Evolutionary conservation across 2,888 invertebrate genomes (phyloP), one percentile per base, ranked within the genome.

Genomic region (Alsophila aescularia): DNA sequence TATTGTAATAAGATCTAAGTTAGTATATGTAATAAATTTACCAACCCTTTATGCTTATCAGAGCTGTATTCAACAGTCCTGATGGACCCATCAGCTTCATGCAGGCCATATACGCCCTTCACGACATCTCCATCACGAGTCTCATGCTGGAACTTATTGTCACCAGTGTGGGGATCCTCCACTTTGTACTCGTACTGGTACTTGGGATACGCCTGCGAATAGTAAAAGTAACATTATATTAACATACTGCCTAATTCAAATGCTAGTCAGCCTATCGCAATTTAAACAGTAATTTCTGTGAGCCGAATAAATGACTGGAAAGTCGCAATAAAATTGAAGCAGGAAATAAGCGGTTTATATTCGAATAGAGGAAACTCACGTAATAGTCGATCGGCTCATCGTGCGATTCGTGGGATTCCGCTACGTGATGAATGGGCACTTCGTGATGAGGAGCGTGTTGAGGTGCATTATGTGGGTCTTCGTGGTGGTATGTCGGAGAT

Each of bases 151-250:
- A 87, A 93, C 78, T 94, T 93, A 69, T 93, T 93, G 77, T 94
- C 93, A 36, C 93, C 94, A 31, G 93, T 93, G 61, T 93, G 93
- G 16, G 92, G 92, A 58, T 94, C 94, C 60, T 93, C 91, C n/a
- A 93, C 93, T 73, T 93, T 93, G 80, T 93, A 93, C 81, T 93
- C 92, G 65, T 92, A 93, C 70, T 92, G 90, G 77, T 93, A 93
- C 79, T 93, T 93, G 16, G 93, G 93, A 64, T 93, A 90, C 35
- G 93, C 85, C 91, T 91, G 56, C 14, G 21, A 32, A 78, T 67
- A 71, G 64, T 49, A 72, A 78, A 69, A 72, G 58, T 53, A 12
- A 77, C 67, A 72, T 57, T 53, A 12, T 21, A 60, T 61, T 58
- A 58, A 29, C 60, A 60, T 60, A 57, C 24, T 35, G 62, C 64